Evolutionary conservation across 1,140 invertebrate species (phyloP).

Genomic region (Eupristina koningsbergeri): DNA sequence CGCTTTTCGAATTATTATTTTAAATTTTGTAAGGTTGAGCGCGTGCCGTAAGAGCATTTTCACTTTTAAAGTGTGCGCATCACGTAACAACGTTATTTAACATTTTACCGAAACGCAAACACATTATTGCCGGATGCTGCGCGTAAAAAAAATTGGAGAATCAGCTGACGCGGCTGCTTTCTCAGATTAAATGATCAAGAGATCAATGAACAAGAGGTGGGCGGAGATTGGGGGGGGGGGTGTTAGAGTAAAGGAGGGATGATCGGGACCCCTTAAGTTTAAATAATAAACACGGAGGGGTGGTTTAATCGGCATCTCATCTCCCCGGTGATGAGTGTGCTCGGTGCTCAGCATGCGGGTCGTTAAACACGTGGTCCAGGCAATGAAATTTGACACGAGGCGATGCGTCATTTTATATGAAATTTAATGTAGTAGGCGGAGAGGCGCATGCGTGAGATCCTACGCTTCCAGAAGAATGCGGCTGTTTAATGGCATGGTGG

Average conservation of each 20-base stretch:
- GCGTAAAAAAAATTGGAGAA: neutral
- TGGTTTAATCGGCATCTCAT: neutral
- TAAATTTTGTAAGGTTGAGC: neutral
- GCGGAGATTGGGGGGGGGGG: no score
- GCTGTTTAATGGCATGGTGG: neutral
- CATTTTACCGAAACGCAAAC: neutral
- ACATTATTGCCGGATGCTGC: neutral
- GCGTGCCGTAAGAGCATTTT: neutral
- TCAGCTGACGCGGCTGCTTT: neutral
- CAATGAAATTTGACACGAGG: conserved; percentile 45
- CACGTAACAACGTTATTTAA: neutral
- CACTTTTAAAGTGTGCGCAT: neutral
- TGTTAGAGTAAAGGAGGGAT: neutral
- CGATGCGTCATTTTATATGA: conserved; percentile 40
- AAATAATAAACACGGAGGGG: conserved; percentile 34
- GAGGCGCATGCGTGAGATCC: neutral
- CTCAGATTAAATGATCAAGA: neutral
- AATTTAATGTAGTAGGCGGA: conserved; percentile 37
- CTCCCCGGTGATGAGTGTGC: neutral
- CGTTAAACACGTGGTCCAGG: conserved; percentile 23
- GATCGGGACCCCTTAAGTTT: conserved; percentile 7
- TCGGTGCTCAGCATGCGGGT: conserved; percentile 16
- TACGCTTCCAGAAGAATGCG: neutral
- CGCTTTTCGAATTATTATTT: conserved; percentile 5
- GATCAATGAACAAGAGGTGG: neutral